phyloP scores from a whole-genome alignment of 2,113 vertebrate genomes.

The Thomomys bottae region DNA sequence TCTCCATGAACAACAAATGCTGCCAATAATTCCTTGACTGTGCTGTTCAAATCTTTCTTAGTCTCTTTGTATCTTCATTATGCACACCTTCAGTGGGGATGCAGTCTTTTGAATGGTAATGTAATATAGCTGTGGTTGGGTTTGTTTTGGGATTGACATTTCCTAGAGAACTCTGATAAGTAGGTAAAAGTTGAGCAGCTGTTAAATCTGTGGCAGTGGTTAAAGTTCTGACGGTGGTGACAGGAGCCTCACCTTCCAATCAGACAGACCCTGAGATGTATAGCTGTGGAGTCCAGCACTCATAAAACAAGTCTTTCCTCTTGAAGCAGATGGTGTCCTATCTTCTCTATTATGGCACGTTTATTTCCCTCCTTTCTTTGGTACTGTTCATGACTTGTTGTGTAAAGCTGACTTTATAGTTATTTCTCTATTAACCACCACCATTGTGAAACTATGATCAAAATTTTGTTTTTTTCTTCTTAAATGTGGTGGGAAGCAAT shows the following conservation, averaged over 20 bases:
- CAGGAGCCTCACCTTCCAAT: neutral
- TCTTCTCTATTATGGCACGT: neutral
- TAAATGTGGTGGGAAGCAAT: neutral
- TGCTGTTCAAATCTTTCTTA: neutral
- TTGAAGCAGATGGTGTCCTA: neutral
- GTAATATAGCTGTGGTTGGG: neutral
- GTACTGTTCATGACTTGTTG: neutral
- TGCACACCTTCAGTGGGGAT: neutral
- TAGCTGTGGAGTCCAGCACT: neutral
- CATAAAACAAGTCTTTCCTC: neutral
- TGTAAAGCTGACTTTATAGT: slow-evolving; percentile 9
- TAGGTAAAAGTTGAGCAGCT: neutral
- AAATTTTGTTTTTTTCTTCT: neutral
- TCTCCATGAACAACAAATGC: neutral
- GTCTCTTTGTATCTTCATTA: neutral
- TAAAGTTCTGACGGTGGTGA: neutral
- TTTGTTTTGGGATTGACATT: neutral
- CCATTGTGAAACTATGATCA: neutral
- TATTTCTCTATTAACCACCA: neutral
- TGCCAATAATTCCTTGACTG: neutral
- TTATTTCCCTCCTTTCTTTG: neutral
- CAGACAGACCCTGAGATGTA: neutral
- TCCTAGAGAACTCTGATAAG: neutral
- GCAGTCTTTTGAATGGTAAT: neutral
- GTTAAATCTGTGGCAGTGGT: neutral